Conservation (phyloP, 2,797 vertebrate species). For the Syngnathus acus region DNA sequence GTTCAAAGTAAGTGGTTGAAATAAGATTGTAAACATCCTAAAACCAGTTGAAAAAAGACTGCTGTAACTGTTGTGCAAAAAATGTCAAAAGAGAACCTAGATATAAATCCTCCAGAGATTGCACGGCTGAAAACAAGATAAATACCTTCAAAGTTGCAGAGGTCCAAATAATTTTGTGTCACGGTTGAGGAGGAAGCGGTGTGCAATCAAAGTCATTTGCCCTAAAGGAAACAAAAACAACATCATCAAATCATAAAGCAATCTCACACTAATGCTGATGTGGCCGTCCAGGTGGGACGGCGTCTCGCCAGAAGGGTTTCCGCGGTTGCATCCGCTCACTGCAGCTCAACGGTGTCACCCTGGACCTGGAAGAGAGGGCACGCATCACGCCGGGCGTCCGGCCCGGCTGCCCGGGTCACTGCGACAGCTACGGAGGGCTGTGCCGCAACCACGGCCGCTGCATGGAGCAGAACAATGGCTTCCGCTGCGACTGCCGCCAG, state of each 20-base stretch:
- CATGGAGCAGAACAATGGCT: constrained; percentile 76
- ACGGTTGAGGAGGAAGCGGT: no score
- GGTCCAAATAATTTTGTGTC: no score
- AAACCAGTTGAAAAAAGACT: background rate
- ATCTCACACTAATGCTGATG: background rate
- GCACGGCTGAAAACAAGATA: no score
- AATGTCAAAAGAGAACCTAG: no score
- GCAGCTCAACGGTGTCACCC: constrained; percentile 77
- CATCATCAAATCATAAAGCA: background rate
- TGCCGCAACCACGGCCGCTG: constrained; percentile 82
- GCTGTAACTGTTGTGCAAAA: background rate
- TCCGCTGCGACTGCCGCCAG: constrained; percentile 76
- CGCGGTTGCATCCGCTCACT: constrained; percentile 83
- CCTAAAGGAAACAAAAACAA: background rate
- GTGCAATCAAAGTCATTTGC: background rate
- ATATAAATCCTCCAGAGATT: no score
- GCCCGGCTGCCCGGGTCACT: constrained; percentile 84
- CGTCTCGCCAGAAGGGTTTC: constrained; percentile 83
- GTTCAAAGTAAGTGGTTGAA: background rate
- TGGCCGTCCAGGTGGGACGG: constrained; percentile 72
- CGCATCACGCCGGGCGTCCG: constrained; percentile 78
- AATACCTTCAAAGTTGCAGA: no score
- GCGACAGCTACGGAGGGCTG: constrained; percentile 78
- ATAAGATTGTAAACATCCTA: background rate
- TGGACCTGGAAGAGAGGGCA: constrained; percentile 84